A percentile compares a stretch with the other conserved stretches of the same genome.
Conservation (phyloP, 2,113 vertebrate genomes). For the Paradoxurus hermaphroditus region DNA sequence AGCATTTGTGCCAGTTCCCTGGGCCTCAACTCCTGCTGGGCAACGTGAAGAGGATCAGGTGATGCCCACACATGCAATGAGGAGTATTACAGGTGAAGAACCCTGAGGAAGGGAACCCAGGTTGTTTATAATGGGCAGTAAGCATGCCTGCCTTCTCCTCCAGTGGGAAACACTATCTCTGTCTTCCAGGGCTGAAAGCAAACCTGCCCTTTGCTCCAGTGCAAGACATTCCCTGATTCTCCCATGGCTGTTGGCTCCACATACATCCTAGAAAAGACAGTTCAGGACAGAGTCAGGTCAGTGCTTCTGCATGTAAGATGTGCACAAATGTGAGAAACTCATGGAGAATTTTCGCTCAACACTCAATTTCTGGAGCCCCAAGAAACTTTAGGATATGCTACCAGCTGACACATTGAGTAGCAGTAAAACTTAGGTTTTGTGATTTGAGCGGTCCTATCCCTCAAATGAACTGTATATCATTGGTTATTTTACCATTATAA, state of each 20-base stretch:
- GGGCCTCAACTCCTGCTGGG: neutral
- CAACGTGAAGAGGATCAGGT: neutral
- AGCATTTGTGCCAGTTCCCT: neutral
- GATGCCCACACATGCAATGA: neutral
- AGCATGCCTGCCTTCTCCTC: neutral
- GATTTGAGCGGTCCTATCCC: neutral
- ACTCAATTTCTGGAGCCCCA: neutral
- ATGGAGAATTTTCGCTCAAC: neutral
- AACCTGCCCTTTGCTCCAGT: neutral
- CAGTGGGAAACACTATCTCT: neutral
- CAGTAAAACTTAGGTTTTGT: neutral
- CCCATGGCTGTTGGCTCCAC: neutral
- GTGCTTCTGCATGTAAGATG: neutral
- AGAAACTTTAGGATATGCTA: neutral
- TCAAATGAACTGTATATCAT: neutral
- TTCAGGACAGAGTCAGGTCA: neutral
- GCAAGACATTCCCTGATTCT: neutral
- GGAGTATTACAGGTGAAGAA: neutral
- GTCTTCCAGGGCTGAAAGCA: neutral
- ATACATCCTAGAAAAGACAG: neutral
- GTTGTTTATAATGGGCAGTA: neutral
- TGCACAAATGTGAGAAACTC: neutral
- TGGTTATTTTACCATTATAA: constrained; percentile 7
- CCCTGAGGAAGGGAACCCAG: neutral
- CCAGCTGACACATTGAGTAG: neutral